Conservation (phyloP, 2,797 vertebrate species). For the Simalia tracyae region DNA sequence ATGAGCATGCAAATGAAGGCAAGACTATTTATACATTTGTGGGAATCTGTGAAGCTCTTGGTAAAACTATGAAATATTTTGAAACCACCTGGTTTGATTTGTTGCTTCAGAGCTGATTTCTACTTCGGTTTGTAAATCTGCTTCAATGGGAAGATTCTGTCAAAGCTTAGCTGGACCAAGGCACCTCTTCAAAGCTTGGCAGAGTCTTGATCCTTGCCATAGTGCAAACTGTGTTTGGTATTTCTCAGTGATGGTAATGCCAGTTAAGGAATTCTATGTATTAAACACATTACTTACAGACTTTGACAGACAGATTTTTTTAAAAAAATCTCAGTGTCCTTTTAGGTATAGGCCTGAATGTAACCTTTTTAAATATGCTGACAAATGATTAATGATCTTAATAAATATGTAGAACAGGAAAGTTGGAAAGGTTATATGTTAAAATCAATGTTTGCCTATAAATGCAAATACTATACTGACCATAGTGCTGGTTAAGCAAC, state of each 20-base stretch:
- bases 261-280: slow-evolving; percentile 12
- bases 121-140: background rate
- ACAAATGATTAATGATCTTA: slow-evolving; percentile 56
- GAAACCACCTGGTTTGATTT: background rate
- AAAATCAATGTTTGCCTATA: slow-evolving; percentile 50
- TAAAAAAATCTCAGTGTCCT: slow-evolving; percentile 24
- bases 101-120: background rate
- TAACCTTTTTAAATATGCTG: slow-evolving; percentile 41
- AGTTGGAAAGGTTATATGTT: slow-evolving; percentile 58
- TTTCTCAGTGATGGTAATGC: slow-evolving; percentile 11
- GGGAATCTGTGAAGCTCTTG: background rate
- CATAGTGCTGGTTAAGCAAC: slow-evolving; percentile 35
- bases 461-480: slow-evolving; percentile 48
- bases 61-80: background rate
- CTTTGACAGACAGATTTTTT: slow-evolving; percentile 20
- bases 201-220: background rate
- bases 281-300: slow-evolving; percentile 28
- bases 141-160: background rate
- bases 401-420: slow-evolving; percentile 59
- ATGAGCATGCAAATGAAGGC: background rate
- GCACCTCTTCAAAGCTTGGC: background rate
- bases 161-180: background rate
- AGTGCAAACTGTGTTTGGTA: background rate
- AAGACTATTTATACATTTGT: no score
- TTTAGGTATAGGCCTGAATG: slow-evolving; percentile 42